Percentiles rank a stretch among this genome's conserved stretches.
These are phyloP conservation scores for Eleginops maclovinus DNA, from an alignment of 2,113 vertebrate genomes.

Conservation along the genomic window DNA sequence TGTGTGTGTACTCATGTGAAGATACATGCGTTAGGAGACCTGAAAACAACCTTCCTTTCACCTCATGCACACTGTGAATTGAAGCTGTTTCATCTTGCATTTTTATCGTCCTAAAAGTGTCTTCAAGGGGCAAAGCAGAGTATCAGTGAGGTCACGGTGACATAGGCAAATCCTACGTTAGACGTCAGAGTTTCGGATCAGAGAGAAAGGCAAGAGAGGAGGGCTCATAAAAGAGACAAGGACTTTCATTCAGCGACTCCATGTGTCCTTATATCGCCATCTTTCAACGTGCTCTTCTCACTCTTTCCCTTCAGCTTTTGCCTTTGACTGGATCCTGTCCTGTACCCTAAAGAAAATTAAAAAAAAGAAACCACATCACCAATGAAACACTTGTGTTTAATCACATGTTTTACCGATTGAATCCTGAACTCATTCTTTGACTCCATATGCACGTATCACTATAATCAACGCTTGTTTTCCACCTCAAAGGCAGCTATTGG, in stretches of 20 bases:
- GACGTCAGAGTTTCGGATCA: slow-evolving; percentile 77
- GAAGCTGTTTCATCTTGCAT: slow-evolving; percentile 6
- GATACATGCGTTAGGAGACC: slow-evolving; percentile 16
- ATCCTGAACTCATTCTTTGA: not conserved
- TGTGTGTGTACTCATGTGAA: slow-evolving; percentile 28
- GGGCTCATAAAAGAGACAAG: slow-evolving; percentile 66
- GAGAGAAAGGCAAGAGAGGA: slow-evolving; percentile 40
- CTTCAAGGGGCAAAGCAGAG: slow-evolving; percentile 32
- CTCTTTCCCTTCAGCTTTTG: slow-evolving; percentile 27
- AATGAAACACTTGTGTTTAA: not conserved
- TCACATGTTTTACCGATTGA: not conserved
- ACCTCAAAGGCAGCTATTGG: slow-evolving; percentile 57
- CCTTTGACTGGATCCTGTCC: not conserved
- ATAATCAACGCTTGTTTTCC: slow-evolving; percentile 33
- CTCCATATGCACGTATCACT: slow-evolving; percentile 7
- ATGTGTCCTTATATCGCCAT: slow-evolving; percentile 37
- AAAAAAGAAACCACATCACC: not conserved
- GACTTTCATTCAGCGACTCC: slow-evolving; percentile 70
- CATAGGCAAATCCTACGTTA: slow-evolving; percentile 31
- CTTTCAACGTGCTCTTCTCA: slow-evolving; percentile 76
- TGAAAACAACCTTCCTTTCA: slow-evolving; percentile 15
- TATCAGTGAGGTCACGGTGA: slow-evolving; percentile 77
- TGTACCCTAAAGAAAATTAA: slow-evolving; percentile 14
- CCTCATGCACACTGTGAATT: not conserved
- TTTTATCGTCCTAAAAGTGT: slow-evolving; percentile 6